Conservation (phyloP, 2,797 vertebrate genomes). For the Oreochromis mossambicus region DNA sequence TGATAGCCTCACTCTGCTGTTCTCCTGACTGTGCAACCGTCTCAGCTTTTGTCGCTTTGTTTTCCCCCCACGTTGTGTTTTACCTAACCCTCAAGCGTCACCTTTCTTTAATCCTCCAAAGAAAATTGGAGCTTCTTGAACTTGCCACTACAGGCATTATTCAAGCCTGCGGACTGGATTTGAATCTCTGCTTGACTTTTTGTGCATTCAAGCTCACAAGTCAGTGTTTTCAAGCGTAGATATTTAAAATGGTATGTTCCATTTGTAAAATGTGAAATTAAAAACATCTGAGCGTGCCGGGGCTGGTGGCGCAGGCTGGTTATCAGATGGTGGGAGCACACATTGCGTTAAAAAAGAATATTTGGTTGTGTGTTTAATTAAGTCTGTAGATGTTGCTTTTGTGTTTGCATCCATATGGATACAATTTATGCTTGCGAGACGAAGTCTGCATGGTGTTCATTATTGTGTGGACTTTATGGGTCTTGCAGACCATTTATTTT, state of each 20-base stretch:
- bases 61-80: background rate
- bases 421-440: conserved; percentile 13
- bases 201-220: conserved; percentile 4
- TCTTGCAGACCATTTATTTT: conserved; percentile 9
- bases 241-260: conserved; percentile 21
- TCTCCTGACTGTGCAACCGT: background rate
- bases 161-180: conserved; percentile 23
- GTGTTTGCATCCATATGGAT: conserved; percentile 35
- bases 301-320: conserved; percentile 21
- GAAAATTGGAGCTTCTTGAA: conserved; percentile 27
- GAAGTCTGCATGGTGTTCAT: background rate
- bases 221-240: conserved; percentile 5
- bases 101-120: conserved; percentile 30
- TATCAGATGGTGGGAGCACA: conserved; percentile 12
- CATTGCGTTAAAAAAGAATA: conserved; percentile 3
- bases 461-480: background rate
- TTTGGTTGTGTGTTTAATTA: conserved; percentile 37
- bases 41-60: background rate
- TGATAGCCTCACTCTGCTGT: conserved; percentile 2
- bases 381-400: conserved; percentile 23
- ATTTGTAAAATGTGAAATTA: conserved; percentile 23
- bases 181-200: background rate
- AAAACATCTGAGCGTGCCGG: conserved; percentile 21
- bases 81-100: conserved; percentile 22
- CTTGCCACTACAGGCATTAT: conserved; percentile 9